Conservation (phyloP, 2,797 vertebrate genomes). For the Anniella stebbinsi region DNA sequence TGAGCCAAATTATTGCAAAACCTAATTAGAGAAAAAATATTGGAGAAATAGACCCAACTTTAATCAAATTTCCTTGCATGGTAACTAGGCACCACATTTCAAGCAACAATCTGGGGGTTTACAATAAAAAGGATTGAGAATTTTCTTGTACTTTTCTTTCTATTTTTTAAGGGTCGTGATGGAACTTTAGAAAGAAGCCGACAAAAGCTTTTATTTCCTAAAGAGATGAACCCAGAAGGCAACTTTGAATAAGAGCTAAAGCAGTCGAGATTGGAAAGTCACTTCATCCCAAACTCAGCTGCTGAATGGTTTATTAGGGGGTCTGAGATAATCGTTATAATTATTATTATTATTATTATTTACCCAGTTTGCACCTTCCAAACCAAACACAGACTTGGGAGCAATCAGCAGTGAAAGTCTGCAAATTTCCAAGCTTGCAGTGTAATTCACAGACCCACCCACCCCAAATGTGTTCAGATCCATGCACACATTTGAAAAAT, state of each 20-base stretch:
- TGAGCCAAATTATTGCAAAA: conserved; percentile 27
- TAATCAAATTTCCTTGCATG: conserved; percentile 27
- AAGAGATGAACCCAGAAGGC: background rate
- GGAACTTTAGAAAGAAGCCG: background rate
- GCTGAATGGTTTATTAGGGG: background rate
- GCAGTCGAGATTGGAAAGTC: background rate
- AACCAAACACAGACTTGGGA: no score
- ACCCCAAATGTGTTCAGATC: no score
- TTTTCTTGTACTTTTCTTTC: background rate
- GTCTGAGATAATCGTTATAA: background rate
- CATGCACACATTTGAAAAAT: no score
- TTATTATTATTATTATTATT: no score
- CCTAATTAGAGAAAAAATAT: conserved; percentile 43
- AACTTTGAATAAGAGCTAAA: background rate
- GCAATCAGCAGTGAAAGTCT: no score
- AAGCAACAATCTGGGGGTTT: conserved; percentile 7
- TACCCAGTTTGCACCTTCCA: no score
- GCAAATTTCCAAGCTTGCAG: no score
- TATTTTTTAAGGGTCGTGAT: background rate
- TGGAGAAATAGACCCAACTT: conserved; percentile 30
- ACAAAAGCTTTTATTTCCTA: background rate
- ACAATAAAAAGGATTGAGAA: background rate
- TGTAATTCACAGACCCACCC: no score
- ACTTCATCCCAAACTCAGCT: background rate
- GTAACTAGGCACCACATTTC: conserved; percentile 32